Evolutionary conservation across 2,113 vertebrate species (phyloP).

Genomic region (Phoenicopterus ruber): DNA sequence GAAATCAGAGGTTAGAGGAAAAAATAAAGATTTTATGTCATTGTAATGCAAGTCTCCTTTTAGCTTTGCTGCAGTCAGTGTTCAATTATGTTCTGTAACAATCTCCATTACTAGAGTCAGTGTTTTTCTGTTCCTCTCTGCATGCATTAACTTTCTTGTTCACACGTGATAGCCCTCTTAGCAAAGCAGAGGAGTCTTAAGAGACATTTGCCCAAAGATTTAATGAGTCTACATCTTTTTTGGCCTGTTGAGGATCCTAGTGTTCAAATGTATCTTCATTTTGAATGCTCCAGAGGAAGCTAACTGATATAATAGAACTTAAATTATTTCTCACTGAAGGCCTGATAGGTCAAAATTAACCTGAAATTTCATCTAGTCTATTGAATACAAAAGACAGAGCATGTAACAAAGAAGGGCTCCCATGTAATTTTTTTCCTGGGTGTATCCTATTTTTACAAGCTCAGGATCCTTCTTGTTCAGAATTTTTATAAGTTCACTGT

Average conservation of each 20-base stretch:
- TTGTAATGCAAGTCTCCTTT: conserved; percentile 68
- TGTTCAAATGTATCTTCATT: conserved; percentile 4
- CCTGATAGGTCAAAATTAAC: conserved; percentile 18
- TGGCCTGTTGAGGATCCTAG: not conserved
- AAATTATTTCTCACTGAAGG: not conserved
- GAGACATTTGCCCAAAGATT: conserved; percentile 11
- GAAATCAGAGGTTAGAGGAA: conserved; percentile 56
- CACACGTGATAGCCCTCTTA: not conserved
- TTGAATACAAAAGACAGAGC: not conserved
- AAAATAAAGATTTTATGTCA: conserved; percentile 63
- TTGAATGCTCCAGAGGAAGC: not conserved
- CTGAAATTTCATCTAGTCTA: not conserved
- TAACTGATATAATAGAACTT: conserved; percentile 4
- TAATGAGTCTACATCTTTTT: not conserved
- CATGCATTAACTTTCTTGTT: conserved; percentile 42
- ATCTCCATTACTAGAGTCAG: conserved; percentile 42
- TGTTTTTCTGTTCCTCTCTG: conserved; percentile 35
- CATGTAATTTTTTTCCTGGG: not conserved
- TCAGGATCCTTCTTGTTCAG: not conserved
- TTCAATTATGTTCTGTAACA: conserved; percentile 58
- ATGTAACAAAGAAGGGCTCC: not conserved
- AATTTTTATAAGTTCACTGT: not conserved
- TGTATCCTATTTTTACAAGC: not conserved
- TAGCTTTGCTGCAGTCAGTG: conserved; percentile 65
- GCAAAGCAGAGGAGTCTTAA: not conserved